Conservation (phyloP, 2,113 vertebrate genomes). For the Mugil cephalus region DNA sequence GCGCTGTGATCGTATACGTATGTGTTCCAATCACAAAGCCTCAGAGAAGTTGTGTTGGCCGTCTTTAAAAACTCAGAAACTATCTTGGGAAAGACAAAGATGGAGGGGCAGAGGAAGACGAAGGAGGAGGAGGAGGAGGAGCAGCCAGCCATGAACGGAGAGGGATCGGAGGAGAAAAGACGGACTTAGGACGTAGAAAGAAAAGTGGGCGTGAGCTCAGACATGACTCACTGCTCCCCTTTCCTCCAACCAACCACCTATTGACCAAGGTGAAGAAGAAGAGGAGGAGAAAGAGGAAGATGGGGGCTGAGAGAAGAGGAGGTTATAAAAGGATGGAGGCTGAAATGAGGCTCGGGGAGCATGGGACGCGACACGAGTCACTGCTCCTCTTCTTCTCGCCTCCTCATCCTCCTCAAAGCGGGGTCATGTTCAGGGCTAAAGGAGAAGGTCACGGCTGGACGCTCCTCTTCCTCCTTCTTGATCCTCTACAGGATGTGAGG, state of each 20-base stretch:
- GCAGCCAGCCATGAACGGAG: conserved; percentile 63
- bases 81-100: conserved; percentile 3
- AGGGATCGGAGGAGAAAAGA: conserved; percentile 54
- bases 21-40: too few relatives aligned
- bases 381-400: conserved; percentile 53
- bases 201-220: conserved; percentile 66
- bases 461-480: conserved; percentile 54
- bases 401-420: conserved; percentile 19
- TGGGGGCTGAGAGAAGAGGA: conserved; percentile 6
- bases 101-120: not conserved
- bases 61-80: too few relatives aligned
- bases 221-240: conserved; percentile 74
- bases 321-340: conserved; percentile 32
- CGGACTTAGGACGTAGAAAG: conserved; percentile 52
- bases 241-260: conserved; percentile 53
- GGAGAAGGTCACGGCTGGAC: conserved; percentile 66
- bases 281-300: conserved; percentile 31
- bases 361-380: conserved; percentile 54
- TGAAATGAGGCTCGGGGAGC: conserved; percentile 41
- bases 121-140: conserved; percentile 30
- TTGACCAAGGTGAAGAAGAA: conserved; percentile 55
- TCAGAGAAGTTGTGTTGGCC: too few relatives aligned
- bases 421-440: conserved; percentile 75
- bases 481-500: conserved; percentile 5
- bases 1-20: too few relatives aligned